Conservation (phyloP, 2,888 invertebrate species). For the Celastrina argiolus region DNA sequence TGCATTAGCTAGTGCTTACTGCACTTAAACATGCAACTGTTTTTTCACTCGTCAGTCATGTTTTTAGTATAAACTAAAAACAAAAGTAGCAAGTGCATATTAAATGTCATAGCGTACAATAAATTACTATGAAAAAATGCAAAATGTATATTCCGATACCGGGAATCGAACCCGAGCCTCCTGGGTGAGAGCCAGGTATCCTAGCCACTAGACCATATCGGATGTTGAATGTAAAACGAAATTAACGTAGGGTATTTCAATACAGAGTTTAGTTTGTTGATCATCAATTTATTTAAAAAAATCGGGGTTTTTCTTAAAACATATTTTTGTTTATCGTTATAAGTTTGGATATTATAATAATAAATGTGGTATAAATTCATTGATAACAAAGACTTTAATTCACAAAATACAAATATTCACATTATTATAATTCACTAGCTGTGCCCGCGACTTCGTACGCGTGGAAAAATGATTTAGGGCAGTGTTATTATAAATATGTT, state of each 20-base stretch:
- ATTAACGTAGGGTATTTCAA: too few relatives aligned
- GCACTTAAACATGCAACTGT: slow-evolving; percentile 15
- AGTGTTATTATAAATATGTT: too few relatives aligned
- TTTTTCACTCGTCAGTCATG: not conserved
- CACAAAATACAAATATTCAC: too few relatives aligned
- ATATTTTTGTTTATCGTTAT: not conserved
- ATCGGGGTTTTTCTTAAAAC: not conserved
- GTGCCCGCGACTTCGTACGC: too few relatives aligned
- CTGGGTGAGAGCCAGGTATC: slow-evolving; percentile 84
- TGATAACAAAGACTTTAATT: too few relatives aligned
- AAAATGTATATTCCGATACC: slow-evolving; percentile 73
- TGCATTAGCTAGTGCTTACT: not conserved
- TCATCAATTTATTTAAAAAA: too few relatives aligned
- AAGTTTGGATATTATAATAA: not conserved
- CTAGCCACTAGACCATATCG: slow-evolving; percentile 82
- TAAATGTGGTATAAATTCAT: too few relatives aligned
- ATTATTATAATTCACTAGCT: too few relatives aligned
- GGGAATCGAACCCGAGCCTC: slow-evolving; percentile 85
- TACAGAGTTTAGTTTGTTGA: too few relatives aligned
- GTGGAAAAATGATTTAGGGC: too few relatives aligned
- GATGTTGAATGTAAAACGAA: slow-evolving; percentile 37
- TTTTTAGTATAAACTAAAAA: not conserved
- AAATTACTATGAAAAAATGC: not conserved
- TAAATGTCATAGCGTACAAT: too few relatives aligned
- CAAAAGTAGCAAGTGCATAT: not conserved